These are phyloP conservation scores for Entomobrya multifasciata DNA, from an alignment of 2,888 invertebrate genomes.

Conservation along the genomic window DNA sequence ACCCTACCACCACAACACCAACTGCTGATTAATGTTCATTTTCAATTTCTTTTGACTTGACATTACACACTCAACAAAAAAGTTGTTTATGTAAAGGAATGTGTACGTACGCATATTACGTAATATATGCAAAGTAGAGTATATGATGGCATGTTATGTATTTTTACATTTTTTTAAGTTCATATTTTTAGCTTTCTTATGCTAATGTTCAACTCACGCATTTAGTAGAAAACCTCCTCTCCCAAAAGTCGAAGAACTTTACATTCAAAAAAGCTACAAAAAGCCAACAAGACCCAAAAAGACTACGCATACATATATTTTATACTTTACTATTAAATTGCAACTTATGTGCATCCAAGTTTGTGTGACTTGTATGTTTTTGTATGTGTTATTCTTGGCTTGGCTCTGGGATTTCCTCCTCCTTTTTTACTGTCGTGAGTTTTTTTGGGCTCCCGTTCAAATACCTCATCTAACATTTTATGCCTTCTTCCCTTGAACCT, in stretches of 20 bases:
- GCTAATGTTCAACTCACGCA: not conserved
- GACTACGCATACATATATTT: conserved; percentile 4
- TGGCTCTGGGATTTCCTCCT: not conserved
- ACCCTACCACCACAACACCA: not conserved
- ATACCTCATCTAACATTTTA: conserved; percentile 18
- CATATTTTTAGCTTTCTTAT: not conserved
- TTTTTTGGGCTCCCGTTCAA: not conserved
- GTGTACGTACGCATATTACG: not conserved
- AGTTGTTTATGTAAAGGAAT: conserved; percentile 1
- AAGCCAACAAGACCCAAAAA: too few species aligned
- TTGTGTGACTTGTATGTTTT: too few species aligned
- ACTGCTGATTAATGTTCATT: conserved; percentile 27
- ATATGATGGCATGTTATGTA: not conserved
- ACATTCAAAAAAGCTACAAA: too few species aligned
- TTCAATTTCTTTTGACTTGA: conserved; percentile 26
- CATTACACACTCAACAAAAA: too few species aligned
- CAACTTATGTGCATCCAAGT: not conserved
- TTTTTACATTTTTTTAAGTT: not conserved
- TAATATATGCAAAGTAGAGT: not conserved
- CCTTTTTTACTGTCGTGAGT: not conserved
- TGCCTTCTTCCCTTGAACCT: not conserved
- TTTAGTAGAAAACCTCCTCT: not conserved
- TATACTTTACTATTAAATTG: not conserved
- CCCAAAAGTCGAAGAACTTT: not conserved
- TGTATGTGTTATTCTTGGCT: conserved; percentile 16